Percentiles rank a stretch among this genome's conserved stretches.
Conservation (phyloP, 2,888 invertebrate species). For the Lithophane socia region DNA sequence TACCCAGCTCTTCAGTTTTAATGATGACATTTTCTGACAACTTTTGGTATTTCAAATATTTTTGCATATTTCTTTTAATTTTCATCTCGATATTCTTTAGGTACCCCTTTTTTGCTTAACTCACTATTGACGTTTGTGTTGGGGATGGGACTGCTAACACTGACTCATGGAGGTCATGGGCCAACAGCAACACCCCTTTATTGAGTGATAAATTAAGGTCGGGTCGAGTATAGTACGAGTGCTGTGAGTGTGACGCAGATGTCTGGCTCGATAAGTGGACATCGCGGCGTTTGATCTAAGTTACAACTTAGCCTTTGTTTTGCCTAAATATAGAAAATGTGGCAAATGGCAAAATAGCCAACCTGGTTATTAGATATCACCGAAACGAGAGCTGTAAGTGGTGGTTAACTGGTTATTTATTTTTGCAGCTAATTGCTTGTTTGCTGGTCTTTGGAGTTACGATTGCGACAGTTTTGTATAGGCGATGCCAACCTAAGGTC, state of each 20-base stretch:
- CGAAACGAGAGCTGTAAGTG: not conserved
- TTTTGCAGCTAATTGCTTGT: not conserved
- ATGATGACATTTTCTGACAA: not conserved
- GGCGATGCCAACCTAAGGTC: not conserved
- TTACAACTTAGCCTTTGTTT: not conserved
- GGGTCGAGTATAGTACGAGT: constrained; percentile 1
- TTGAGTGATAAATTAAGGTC: constrained; percentile 19
- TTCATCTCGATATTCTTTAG: not conserved
- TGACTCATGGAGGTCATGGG: constrained; percentile 15
- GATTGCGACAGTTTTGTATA: not conserved
- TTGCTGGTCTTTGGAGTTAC: not conserved
- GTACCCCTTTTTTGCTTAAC: not conserved
- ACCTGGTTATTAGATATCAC: not conserved
- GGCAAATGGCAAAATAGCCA: too few relatives aligned
- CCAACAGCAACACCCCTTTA: constrained; percentile 12
- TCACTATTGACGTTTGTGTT: not conserved
- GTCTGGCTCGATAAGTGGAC: constrained; percentile 15
- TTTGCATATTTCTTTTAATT: not conserved
- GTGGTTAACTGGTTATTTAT: not conserved
- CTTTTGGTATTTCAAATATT: not conserved
- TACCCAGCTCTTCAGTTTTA: too few relatives aligned
- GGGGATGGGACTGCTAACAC: not conserved
- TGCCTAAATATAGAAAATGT: not conserved
- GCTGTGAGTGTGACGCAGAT: constrained; percentile 23
- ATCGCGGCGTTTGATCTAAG: constrained; percentile 10